Evolutionary conservation across 2,888 invertebrate species (phyloP), one percentile per base, ranked within the genome.

Genomic region (Herminia tarsipennalis): DNA sequence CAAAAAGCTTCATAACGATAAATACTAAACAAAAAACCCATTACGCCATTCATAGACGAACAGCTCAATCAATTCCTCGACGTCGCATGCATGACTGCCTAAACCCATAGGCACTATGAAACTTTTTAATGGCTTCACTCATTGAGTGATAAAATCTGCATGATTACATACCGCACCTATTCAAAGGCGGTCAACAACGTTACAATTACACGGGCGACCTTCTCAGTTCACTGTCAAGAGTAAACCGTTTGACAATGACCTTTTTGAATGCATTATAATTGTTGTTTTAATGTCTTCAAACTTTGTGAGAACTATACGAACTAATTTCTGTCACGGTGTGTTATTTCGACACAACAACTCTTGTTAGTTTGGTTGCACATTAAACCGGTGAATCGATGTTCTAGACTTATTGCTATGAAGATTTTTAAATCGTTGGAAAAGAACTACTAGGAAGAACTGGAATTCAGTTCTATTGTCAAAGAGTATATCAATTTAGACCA

Each of bases 151-250:
- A 45, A 47, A 54, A 56, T 53, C 54, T 48, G 41, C 49, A 49
- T 60, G 35, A 56, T 54, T 54, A 52, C 50, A 53, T 16, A 29
- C n/a, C n/a, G n/a, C n/a, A 30, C 49, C 35, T 42, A 37, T 38
- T 53, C 59, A 50, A 60, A 52, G 49, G 48, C 43, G 53, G 52
- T 48, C 53, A 48, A 51, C 52, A 54, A 29, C 40, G 40, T 20
- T 56, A 66, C 60, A 57, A 56, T 61, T 58, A 60, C 57, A 37
- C 41, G 17, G 38, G 43, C 57, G 71, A 68, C 75, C 78, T 78
- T 76, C 67, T 59, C 46, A 64, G 66, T 48, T 59, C 81, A 81
- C 77, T 78, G 81, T 81, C 82, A 82, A 78, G 81, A 38, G 47
- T 39, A 49, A n/a, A 22, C 52, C 28, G 64, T 57, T 56, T 49